A percentile compares a stretch with the other conserved stretches of the same genome.
phyloP scores from a whole-genome alignment of 2,113 vertebrate genomes.

The Sarotherodon lohbergeri region DNA sequence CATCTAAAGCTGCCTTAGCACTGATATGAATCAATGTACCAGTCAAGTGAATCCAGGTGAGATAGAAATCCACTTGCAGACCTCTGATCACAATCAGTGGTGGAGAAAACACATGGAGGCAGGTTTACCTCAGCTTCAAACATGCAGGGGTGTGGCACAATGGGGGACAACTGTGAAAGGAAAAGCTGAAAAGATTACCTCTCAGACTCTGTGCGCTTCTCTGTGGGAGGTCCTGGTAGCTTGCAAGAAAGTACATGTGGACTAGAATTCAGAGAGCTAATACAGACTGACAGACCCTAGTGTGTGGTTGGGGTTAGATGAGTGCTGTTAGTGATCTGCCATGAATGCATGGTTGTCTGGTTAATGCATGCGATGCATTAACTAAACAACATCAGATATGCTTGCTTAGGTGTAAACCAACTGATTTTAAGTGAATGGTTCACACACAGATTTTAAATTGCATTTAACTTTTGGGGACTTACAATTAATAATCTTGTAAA shows the following conservation, averaged over 20 bases:
- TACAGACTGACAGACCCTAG: conserved; percentile 17
- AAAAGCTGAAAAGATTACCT: conserved; percentile 59
- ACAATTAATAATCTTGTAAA: background rate
- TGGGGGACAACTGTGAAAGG: conserved; percentile 21
- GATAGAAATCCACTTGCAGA: conserved; percentile 58
- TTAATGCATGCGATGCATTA: background rate
- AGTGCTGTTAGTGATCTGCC: conserved; percentile 1
- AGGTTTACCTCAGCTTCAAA: conserved; percentile 43
- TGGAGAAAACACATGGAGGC: conserved; percentile 21
- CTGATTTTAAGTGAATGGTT: background rate
- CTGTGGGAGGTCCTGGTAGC: conserved; percentile 26
- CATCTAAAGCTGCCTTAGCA: conserved; percentile 5
- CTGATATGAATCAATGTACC: conserved; percentile 54
- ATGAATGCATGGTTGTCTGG: background rate
- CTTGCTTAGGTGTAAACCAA: background rate
- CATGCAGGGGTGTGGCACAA: conserved; percentile 32
- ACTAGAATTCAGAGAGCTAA: conserved; percentile 32
- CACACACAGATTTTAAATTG: background rate
- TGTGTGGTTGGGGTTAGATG: conserved; percentile 14
- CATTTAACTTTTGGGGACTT: background rate
- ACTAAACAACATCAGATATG: background rate
- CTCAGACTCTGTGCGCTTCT: conserved; percentile 12
- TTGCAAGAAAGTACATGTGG: conserved; percentile 20
- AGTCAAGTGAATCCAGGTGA: conserved; percentile 61
- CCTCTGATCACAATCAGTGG: conserved; percentile 56